These are phyloP conservation scores for Nymphalis urticae DNA, from an alignment of 2,888 invertebrate species.

Conservation along the genomic window DNA sequence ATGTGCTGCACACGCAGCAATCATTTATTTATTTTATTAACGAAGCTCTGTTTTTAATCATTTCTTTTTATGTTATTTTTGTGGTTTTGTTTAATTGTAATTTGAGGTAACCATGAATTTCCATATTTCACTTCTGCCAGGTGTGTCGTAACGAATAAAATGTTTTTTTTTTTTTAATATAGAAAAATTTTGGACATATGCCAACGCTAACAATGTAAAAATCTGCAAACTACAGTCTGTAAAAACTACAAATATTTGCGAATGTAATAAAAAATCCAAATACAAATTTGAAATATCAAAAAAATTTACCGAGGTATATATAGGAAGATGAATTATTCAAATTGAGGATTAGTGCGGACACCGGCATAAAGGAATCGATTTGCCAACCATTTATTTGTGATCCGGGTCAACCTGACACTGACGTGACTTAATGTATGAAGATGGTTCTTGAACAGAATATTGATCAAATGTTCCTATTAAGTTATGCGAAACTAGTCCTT, in stretches of 20 bases:
- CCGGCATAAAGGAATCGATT: conserved; percentile 31
- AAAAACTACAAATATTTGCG: neutral
- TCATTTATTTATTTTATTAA: too few species aligned
- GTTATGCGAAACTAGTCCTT: neutral
- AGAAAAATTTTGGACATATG: too few species aligned
- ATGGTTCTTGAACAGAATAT: conserved; percentile 19
- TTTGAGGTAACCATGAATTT: too few species aligned
- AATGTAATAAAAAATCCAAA: neutral
- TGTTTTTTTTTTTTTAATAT: too few species aligned
- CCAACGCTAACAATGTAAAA: too few species aligned
- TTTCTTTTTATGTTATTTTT: too few species aligned
- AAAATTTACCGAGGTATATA: conserved; percentile 4
- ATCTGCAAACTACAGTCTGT: too few species aligned
- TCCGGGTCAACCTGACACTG: conserved; percentile 32
- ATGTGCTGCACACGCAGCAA: too few species aligned
- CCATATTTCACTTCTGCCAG: too few species aligned
- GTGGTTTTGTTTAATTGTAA: too few species aligned
- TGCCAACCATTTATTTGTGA: conserved; percentile 28
- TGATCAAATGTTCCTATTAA: conserved; percentile 1
- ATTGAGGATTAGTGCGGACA: conserved; percentile 23
- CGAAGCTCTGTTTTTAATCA: too few species aligned
- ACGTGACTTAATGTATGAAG: conserved; percentile 25
- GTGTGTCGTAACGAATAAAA: too few species aligned
- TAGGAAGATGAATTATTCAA: conserved; percentile 26
- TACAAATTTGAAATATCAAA: neutral